Evolutionary conservation across 2,888 invertebrate species (phyloP).

Genomic region (Volucella bombylans): DNA sequence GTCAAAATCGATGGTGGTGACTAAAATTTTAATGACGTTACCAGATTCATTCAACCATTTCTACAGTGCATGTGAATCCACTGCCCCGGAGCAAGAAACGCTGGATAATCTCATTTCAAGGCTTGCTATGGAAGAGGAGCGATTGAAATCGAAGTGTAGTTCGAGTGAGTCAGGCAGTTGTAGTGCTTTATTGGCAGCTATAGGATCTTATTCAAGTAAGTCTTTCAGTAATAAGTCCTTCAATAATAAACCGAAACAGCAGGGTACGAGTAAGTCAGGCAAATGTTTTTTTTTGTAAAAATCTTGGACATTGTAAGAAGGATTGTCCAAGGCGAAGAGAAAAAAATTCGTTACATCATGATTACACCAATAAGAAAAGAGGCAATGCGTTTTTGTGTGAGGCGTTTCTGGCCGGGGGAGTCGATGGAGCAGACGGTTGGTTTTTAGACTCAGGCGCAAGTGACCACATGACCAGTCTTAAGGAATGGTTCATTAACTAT

Average conservation of each 20-base stretch:
- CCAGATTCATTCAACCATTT: constrained; percentile 75
- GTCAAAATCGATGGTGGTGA: constrained; percentile 68
- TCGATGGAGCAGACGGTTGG: constrained; percentile 21
- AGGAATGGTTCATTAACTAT: constrained; percentile 29
- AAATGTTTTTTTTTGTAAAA: constrained; percentile 25
- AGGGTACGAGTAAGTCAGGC: not conserved
- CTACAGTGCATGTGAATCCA: constrained; percentile 71
- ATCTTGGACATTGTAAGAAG: constrained; percentile 22
- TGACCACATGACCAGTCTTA: constrained; percentile 34
- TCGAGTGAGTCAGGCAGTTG: not conserved
- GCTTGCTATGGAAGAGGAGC: constrained; percentile 71
- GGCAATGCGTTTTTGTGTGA: constrained; percentile 19
- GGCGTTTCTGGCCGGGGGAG: constrained; percentile 22
- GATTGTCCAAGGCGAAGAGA: constrained; percentile 10
- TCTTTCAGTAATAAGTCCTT: not conserved
- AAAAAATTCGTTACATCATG: not conserved
- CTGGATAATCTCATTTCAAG: constrained; percentile 74
- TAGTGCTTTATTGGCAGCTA: constrained; percentile 20
- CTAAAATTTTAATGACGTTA: constrained; percentile 75
- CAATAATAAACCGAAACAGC: too few relatives aligned
- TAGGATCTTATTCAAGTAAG: not conserved
- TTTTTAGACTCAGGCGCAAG: constrained; percentile 45
- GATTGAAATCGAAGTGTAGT: not conserved
- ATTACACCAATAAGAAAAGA: not conserved
- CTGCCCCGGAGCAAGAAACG: constrained; percentile 71